These are phyloP conservation scores for Laticauda colubrina DNA, from an alignment of 2,113 vertebrate genomes.

Conservation along the genomic window DNA sequence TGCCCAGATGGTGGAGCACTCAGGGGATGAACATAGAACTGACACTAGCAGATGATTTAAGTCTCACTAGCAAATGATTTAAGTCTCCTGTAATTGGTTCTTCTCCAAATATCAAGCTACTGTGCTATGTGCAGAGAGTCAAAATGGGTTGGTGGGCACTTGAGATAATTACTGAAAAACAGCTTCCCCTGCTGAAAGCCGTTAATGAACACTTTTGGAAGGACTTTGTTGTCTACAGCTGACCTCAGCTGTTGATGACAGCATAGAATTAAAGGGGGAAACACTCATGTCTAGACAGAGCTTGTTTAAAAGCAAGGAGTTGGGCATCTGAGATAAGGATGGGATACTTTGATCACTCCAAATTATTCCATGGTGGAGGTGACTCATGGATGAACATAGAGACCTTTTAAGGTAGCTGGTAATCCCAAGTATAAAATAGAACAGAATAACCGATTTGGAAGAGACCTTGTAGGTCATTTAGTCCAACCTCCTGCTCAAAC, in stretches of 20 bases:
- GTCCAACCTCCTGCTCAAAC: too few species aligned
- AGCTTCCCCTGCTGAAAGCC: not conserved
- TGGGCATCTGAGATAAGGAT: not conserved
- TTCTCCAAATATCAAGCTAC: not conserved
- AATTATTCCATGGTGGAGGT: not conserved
- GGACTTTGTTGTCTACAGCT: not conserved
- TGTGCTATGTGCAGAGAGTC: not conserved
- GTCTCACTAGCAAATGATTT: not conserved
- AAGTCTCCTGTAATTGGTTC: conserved; percentile 2
- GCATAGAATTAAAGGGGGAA: not conserved
- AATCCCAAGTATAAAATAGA: not conserved
- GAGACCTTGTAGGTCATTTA: too few species aligned
- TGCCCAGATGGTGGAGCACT: not conserved
- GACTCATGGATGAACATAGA: not conserved
- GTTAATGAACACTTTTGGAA: not conserved
- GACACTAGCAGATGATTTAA: not conserved
- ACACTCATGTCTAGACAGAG: not conserved
- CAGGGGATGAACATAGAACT: not conserved
- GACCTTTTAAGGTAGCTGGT: not conserved
- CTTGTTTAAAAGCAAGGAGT: not conserved
- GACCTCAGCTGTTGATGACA: not conserved
- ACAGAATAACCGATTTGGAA: too few species aligned
- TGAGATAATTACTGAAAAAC: not conserved
- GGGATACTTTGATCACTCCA: not conserved
- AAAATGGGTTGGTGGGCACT: conserved; percentile 1